These are phyloP conservation scores for Clepsis dumicolana DNA, from an alignment of 2,888 invertebrate genomes.

Conservation along the genomic window DNA sequence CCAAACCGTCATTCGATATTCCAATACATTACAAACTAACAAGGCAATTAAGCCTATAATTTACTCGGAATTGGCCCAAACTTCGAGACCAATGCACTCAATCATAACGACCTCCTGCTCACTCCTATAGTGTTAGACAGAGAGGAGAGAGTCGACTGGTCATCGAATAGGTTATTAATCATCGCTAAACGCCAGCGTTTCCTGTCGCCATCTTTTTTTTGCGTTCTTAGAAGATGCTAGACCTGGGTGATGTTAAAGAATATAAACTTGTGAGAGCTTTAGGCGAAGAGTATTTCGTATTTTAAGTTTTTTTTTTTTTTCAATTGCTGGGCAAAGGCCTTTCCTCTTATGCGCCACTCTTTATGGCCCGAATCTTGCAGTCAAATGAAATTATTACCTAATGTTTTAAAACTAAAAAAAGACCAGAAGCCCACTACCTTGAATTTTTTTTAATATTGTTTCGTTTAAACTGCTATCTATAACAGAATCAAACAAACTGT, in stretches of 20 bases:
- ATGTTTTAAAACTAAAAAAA: too few relatives aligned
- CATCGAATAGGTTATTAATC: conserved; percentile 39
- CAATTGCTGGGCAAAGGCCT: too few relatives aligned
- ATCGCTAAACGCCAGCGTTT: conserved; percentile 51
- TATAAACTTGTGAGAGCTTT: neutral
- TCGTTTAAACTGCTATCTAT: too few relatives aligned
- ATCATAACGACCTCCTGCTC: conserved; percentile 25
- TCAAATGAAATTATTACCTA: too few relatives aligned
- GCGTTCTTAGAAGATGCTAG: conserved; percentile 40
- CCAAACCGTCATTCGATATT: conserved; percentile 20
- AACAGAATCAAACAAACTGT: too few relatives aligned
- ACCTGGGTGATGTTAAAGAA: conserved; percentile 12
- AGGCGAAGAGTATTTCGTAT: too few relatives aligned
- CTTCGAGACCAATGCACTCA: conserved; percentile 35
- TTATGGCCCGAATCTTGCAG: too few relatives aligned
- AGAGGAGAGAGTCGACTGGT: conserved; percentile 12
- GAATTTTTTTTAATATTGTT: too few relatives aligned
- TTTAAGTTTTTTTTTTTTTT: too few relatives aligned
- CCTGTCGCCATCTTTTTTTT: conserved; percentile 53
- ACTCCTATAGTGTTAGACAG: neutral
- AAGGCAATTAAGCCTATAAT: conserved; percentile 56
- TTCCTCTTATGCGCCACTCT: too few relatives aligned
- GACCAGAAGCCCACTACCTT: too few relatives aligned
- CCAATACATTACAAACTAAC: conserved; percentile 47
- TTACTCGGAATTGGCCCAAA: conserved; percentile 51